Base-by-base conservation (phyloP, 2,113 vertebrate species). In the Ovibos moschatus region DNA sequence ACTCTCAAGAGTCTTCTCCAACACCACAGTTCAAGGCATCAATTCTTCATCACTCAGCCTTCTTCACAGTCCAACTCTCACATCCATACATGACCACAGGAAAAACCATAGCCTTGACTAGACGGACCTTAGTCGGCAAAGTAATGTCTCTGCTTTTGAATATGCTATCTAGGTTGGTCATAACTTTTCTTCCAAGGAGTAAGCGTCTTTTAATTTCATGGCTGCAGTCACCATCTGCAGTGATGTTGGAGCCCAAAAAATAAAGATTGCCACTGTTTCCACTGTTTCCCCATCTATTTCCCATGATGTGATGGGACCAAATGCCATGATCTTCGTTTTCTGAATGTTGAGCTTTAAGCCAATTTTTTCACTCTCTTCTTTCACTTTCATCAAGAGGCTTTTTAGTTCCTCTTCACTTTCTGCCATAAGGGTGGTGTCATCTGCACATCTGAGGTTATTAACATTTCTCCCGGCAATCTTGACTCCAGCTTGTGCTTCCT, bases 11-110 rank as follows among this genome's bases (percentile, higher is more conserved):
- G 30, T 64, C 62, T 64, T 64, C 62, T 64, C 30, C 62, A 64
- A 64, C 62, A 64, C 30, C 62, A 64, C 62, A 64, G 30, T 64
- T 64, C 62, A 64, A n/a, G 16, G 30, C 15, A n/a, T n/a, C 62
- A 64, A n/a, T 64, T 64, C 15, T 64, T 64, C 7, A 0, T 0
- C 0, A 0, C 62, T 64, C 62, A 64, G 62, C 62, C 8, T 64
- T 64, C 60, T 64, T 64, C 4, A 64, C 1, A 17, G 62, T 64
- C 30, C 30, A n/a, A 17, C 7, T n/a, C 30, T 64, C 30, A 64
- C 15, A n/a, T 64, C 62, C 30, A 64, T n/a, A n/a, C 30, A 17
- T 64, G 62, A n/a, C 30, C 1, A 8, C 62, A 4, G 62, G 62
- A 17, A 64, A 64, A 17, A 64, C 33, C 62, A 64, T n/a, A 17